Percentiles rank a stretch among this genome's conserved stretches.
Evolutionary conservation across 2,113 vertebrate species (phyloP).

Genomic region (Motacilla alba): DNA sequence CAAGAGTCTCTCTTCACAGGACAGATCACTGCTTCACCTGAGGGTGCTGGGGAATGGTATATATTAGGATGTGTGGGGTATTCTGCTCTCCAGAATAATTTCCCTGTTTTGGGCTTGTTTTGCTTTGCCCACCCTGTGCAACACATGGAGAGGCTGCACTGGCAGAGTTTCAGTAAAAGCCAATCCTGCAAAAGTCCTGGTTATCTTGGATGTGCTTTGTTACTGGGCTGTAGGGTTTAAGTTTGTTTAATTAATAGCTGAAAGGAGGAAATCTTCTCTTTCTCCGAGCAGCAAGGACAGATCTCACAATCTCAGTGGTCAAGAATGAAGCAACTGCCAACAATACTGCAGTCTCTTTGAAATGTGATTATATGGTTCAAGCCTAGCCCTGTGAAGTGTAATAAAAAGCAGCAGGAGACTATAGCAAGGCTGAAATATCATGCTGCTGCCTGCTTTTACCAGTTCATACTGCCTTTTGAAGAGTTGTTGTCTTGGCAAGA

Average conservation of each 20-base stretch:
- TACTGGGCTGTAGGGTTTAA: neutral
- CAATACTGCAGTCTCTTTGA: slow-evolving; percentile 15
- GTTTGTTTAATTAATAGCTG: slow-evolving; percentile 2
- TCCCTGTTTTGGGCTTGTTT: neutral
- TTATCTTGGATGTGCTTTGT: neutral
- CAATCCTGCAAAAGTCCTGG: neutral
- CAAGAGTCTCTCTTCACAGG: neutral
- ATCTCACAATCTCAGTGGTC: slow-evolving; percentile 39
- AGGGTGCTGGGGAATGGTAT: neutral
- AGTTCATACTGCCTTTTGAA: neutral
- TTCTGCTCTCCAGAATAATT: neutral
- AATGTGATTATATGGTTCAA: slow-evolving; percentile 53
- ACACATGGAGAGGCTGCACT: neutral
- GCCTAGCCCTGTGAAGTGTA: slow-evolving; percentile 34
- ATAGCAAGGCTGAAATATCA: slow-evolving; percentile 1
- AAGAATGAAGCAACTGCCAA: slow-evolving; percentile 33
- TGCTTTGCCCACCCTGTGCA: neutral
- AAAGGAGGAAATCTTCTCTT: neutral
- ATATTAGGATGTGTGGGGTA: neutral
- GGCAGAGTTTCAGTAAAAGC: neutral
- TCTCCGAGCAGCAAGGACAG: neutral
- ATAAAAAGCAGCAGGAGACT: slow-evolving; percentile 46
- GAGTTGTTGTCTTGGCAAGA: neutral
- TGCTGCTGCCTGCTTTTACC: slow-evolving; percentile 13
- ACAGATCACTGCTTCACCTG: neutral